phyloP scores from a whole-genome alignment of 1,140 invertebrate species.

The Panagrolaimus sp. region DNA sequence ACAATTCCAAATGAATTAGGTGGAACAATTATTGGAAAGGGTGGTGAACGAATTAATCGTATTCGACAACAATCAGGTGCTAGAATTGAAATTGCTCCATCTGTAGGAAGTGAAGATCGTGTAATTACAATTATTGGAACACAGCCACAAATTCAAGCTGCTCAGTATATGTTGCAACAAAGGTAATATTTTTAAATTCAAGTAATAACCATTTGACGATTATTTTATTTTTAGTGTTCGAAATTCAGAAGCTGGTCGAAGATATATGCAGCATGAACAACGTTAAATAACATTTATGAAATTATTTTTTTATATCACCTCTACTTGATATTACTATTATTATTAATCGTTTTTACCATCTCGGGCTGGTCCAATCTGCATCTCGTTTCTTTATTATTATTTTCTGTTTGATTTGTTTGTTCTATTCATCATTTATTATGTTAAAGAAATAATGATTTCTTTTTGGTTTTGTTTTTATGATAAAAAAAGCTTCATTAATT shows the following conservation, averaged over 20 bases:
- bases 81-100: conserved; percentile 35
- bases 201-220: not conserved
- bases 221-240: conserved; percentile 12
- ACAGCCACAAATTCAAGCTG: conserved; percentile 20
- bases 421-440: conserved; percentile 2
- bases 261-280: conserved; percentile 19
- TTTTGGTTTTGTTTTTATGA: conserved; percentile 7
- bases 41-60: conserved; percentile 40
- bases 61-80: conserved; percentile 47
- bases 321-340: too few species aligned
- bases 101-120: conserved; percentile 19
- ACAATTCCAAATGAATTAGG: conserved; percentile 50
- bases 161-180: conserved; percentile 24
- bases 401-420: too few species aligned
- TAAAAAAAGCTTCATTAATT: not conserved
- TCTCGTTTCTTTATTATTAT: too few species aligned
- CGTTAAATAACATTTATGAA: too few species aligned
- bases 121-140: conserved; percentile 24
- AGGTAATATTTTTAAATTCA: conserved; percentile 6
- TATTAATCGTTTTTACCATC: too few species aligned
- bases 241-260: conserved; percentile 21
- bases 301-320: not conserved
- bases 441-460: not conserved
- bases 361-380: too few species aligned
- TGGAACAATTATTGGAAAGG: conserved; percentile 47